phyloP scores from a whole-genome alignment of 2,113 vertebrate species.

The Puma concolor region DNA sequence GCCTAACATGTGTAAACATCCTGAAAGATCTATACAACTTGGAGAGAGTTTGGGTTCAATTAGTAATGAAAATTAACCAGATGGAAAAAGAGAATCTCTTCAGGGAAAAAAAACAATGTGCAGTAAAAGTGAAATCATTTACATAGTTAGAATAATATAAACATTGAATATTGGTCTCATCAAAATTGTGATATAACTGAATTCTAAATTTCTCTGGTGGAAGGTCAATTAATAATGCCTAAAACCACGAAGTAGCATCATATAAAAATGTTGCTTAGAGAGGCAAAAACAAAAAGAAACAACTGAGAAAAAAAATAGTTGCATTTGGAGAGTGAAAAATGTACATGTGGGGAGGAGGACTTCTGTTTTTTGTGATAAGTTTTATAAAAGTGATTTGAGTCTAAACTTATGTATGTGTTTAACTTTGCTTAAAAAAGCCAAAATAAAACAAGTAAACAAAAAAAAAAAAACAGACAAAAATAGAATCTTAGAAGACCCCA shows the following conservation, averaged over 20 bases:
- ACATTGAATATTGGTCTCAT: neutral
- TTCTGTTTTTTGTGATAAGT: neutral
- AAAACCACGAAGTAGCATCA: neutral
- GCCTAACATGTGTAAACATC: neutral
- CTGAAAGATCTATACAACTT: neutral
- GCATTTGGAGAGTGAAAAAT: neutral
- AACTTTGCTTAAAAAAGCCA: neutral
- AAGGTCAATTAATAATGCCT: neutral
- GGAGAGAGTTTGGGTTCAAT: conserved; percentile 29
- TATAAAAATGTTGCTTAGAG: neutral
- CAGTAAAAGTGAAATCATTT: conserved; percentile 22
- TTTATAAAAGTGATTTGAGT: conserved; percentile 20
- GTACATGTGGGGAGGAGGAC: neutral
- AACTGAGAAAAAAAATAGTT: neutral
- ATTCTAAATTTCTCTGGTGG: neutral
- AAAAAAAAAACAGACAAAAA: neutral
- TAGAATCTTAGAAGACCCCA: neutral
- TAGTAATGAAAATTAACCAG: conserved; percentile 41
- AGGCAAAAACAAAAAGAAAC: neutral
- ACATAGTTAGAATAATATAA: neutral
- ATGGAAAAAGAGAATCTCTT: neutral
- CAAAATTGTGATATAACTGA: neutral
- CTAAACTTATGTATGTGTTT: neutral
- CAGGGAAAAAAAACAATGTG: neutral
- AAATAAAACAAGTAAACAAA: neutral